These are phyloP conservation scores for human (Homo sapiens) DNA, from an alignment of 2,113 vertebrate species.

Conservation along the genomic window GRCh38 chr15:30075001-30075500, in stretches of 20 bases:
- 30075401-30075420: background rate
- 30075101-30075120: background rate
- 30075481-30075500: background rate
- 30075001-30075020: background rate
- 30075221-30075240: background rate
- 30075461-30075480: constrained; percentile 37
- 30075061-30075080: background rate
- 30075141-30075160: background rate
- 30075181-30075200: background rate
- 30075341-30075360: background rate
- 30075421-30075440: too few species aligned
- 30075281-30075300: background rate
- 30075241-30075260: background rate
- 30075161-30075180: background rate
- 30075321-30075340: background rate
- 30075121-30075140: background rate
- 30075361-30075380: background rate
- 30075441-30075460: fast-evolving
- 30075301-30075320: background rate
- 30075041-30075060: background rate
- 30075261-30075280: background rate
- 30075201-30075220: background rate
- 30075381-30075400: background rate
- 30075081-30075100: background rate
- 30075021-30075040: background rate